Base-by-base conservation (phyloP, 2,797 vertebrate species). In the Vespertilio murinus region DNA sequence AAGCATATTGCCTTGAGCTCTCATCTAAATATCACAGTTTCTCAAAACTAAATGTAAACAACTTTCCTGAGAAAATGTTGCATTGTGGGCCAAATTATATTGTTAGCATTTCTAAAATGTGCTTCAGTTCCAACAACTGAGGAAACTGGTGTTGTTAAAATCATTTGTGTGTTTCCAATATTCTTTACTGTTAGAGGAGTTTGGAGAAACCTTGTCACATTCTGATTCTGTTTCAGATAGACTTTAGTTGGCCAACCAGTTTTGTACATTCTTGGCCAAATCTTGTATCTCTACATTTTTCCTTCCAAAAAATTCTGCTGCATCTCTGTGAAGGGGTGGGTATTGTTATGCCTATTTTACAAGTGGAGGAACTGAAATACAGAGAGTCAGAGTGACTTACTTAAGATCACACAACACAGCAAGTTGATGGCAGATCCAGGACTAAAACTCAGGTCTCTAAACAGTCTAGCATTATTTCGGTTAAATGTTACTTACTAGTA, bases 1-100 rank as follows among this genome's bases (percentile, higher is more conserved):
- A 93, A 94, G 67, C 73, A 91, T 54, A 91, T 90, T 95, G 90
- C 65, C 74, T 95, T 94, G 67, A 84, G 70, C 49, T 83, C 61
- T 86, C 67, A 94, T 79, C 56, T 97, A 95, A 96, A 89, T 88
- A 94, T 94, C 92, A 88, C 49, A 96, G 40, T 96, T 96, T 96
- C 80, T 91, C 40, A 89, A 47, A 52, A 89, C 40, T 90, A 87
- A 88, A 94, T 93, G 79, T 91, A 95, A 95, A 96, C 74, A 94
- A 83, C 45, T 92, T 92, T 84, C 33, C 61, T 77, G 59, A 93
- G 93, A 83, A 95, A 90, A 94, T 92, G 86, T 86, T 92, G 81
- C 70, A 80, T 35, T 89, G 47, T 81, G 61, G 71, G 52, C 65
- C 85, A 94, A 83, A 89, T 93, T 82, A 92, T 71, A 91, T 74